These are phyloP conservation scores for Esox masquinongy DNA, from an alignment of 2,797 vertebrate species.

Conservation along the genomic window DNA sequence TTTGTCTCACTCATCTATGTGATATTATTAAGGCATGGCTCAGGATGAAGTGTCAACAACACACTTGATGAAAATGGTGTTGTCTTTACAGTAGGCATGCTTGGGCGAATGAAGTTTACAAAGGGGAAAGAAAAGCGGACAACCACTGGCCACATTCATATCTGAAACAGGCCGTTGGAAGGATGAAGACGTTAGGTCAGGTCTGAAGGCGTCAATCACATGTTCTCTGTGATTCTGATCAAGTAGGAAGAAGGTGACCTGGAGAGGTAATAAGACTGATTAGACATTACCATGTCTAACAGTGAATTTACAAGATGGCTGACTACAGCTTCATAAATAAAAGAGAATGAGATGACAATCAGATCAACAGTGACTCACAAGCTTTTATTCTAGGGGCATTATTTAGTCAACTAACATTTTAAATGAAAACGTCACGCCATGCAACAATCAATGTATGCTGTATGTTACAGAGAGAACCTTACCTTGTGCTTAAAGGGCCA, in stretches of 20 bases:
- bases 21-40: neutral
- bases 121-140: constrained; percentile 80
- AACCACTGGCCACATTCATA: constrained; percentile 85
- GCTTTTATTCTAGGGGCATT: neutral
- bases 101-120: constrained; percentile 71
- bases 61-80: constrained; percentile 83
- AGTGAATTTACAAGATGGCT: neutral
- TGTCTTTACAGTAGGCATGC: constrained; percentile 78
- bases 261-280: neutral
- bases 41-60: constrained; percentile 74
- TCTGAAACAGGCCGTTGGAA: constrained; percentile 80
- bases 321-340: neutral
- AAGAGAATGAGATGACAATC: neutral
- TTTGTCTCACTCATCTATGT: neutral
- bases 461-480: constrained; percentile 16
- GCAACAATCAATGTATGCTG: neutral
- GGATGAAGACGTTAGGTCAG: constrained; percentile 75
- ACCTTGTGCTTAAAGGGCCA: constrained; percentile 89
- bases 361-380: neutral
- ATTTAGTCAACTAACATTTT: neutral
- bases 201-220: constrained; percentile 78
- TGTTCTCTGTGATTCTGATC: constrained; percentile 84
- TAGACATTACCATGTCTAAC: neutral
- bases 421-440: neutral
- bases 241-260: constrained; percentile 86